Evolutionary conservation across 1,140 invertebrate genomes (phyloP).

Genomic region (Ips nitidus): DNA sequence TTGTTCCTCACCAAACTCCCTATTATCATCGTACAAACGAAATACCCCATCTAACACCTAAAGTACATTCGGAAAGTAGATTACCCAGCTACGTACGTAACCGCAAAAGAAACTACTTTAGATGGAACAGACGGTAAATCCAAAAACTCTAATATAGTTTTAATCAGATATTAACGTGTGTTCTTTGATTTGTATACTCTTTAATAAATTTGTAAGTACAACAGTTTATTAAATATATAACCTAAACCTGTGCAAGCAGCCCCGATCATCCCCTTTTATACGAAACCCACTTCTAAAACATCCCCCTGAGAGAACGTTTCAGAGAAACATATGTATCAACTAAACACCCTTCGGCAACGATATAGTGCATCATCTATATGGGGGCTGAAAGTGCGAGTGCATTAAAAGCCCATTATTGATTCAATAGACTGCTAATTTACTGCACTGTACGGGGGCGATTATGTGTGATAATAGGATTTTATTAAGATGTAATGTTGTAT

Average conservation of each 20-base stretch:
- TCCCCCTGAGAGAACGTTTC: conserved; percentile 37
- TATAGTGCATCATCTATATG: conserved; percentile 21
- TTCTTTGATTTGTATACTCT: too few species aligned
- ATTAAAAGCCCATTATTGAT: conserved; percentile 46
- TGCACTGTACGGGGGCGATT: conserved; percentile 22
- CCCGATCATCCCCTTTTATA: conserved; percentile 14
- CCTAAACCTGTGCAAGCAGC: neutral
- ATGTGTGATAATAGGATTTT: conserved; percentile 30
- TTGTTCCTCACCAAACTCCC: neutral
- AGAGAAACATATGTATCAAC: conserved; percentile 47
- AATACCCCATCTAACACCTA: conserved; percentile 27
- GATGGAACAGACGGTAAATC: conserved; percentile 36
- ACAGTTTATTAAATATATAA: too few species aligned
- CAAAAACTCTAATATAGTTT: neutral
- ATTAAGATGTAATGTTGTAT: conserved; percentile 26
- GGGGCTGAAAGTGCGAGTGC: conserved; percentile 41
- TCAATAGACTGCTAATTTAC: conserved; percentile 46
- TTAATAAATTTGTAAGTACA: too few species aligned
- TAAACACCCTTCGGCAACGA: conserved; percentile 37
- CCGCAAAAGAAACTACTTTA: conserved; percentile 39
- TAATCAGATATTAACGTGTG: neutral
- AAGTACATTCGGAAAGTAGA: conserved; percentile 34
- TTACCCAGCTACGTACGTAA: conserved; percentile 31
- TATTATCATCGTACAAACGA: neutral
- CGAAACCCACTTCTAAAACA: conserved; percentile 16